Conservation (phyloP, 1,140 invertebrate genomes). For the Macrobrachium nipponense region DNA sequence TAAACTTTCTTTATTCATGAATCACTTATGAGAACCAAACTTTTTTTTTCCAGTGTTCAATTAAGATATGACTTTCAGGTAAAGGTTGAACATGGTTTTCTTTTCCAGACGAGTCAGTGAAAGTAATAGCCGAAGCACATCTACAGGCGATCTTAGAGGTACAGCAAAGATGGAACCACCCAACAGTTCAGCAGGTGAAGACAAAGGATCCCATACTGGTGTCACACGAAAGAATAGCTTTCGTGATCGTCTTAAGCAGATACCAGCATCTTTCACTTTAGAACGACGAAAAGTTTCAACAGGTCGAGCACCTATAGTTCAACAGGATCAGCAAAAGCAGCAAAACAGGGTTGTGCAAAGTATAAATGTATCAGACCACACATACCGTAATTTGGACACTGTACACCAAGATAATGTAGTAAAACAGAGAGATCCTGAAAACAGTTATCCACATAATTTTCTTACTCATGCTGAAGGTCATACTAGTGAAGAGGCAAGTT, state of each 20-base stretch:
- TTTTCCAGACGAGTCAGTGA: conserved; percentile 51
- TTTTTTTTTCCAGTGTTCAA: not conserved
- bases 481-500: not conserved
- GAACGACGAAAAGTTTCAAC: conserved; percentile 31
- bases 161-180: not conserved
- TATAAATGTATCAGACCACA: too few species aligned
- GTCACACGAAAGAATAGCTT: conserved; percentile 51
- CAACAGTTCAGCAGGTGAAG: not conserved
- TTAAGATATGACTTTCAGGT: not conserved
- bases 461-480: not conserved
- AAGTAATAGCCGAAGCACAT: conserved; percentile 41
- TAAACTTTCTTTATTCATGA: too few species aligned
- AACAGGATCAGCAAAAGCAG: conserved; percentile 5
- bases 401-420: too few species aligned
- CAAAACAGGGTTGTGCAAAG: not conserved
- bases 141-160: conserved; percentile 37
- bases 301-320: conserved; percentile 1
- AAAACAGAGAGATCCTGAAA: not conserved
- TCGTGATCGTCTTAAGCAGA: conserved; percentile 40
- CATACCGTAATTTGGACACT: too few species aligned
- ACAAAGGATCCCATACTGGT: conserved; percentile 17
- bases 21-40: too few species aligned
- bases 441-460: not conserved
- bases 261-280: conserved; percentile 43
- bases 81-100: not conserved